Conservation (phyloP, 2,113 vertebrate genomes). For the Coptodon rendalli region DNA sequence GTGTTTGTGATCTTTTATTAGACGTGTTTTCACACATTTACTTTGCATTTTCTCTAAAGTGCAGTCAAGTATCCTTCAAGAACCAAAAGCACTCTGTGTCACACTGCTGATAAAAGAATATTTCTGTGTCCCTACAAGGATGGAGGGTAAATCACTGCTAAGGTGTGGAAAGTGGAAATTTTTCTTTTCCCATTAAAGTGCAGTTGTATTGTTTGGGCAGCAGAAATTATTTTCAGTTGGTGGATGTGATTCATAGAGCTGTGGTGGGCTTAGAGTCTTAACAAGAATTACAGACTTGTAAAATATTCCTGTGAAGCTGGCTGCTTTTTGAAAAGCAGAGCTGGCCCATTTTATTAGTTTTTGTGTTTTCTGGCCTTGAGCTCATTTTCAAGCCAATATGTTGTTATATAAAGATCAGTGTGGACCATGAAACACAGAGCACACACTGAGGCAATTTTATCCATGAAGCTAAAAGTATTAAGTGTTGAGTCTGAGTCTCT, state of each 20-base stretch:
- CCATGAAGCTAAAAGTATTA: not conserved
- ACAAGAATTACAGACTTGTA: slow-evolving; percentile 28
- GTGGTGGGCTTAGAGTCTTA: slow-evolving; percentile 3
- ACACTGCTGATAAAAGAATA: not conserved
- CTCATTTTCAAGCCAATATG: slow-evolving; percentile 8
- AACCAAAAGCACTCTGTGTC: not conserved
- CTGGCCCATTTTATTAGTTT: slow-evolving; percentile 13
- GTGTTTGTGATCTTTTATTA: not conserved
- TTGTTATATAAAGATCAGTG: not conserved
- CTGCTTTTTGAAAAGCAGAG: slow-evolving; percentile 19
- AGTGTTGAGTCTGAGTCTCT: not conserved
- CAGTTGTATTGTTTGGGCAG: not conserved
- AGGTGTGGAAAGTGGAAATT: not conserved
- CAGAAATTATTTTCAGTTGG: not conserved
- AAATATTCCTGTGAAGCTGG: slow-evolving; percentile 30
- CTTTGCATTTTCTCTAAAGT: not conserved
- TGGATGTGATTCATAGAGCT: slow-evolving; percentile 25
- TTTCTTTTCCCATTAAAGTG: not conserved
- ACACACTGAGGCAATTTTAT: not conserved
- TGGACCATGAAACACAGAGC: not conserved
- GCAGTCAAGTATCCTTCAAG: not conserved
- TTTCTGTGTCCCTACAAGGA: not conserved
- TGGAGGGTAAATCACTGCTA: not conserved
- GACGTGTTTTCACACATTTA: not conserved
- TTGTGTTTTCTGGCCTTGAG: slow-evolving; percentile 1